Percentiles rank a stretch among this genome's conserved stretches.
Evolutionary conservation across 1,140 invertebrate genomes (phyloP).

Genomic region (Lanistes nyassanus): DNA sequence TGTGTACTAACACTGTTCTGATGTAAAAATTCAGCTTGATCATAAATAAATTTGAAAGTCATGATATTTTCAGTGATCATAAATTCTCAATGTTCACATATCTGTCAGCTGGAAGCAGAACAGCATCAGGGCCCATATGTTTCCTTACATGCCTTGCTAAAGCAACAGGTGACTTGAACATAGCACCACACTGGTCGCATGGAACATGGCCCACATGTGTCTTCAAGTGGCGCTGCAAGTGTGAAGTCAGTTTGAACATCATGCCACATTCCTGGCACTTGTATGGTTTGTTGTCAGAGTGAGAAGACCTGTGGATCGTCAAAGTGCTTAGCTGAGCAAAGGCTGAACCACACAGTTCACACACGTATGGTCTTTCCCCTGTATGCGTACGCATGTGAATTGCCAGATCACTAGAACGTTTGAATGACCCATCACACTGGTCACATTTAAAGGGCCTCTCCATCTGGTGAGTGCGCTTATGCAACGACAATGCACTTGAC

Average conservation of each 20-base stretch:
- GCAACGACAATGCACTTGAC: background rate
- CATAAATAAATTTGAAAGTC: no score
- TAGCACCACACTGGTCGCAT: no score
- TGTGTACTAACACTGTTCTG: no score
- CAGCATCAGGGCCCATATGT: no score
- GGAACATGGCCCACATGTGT: no score
- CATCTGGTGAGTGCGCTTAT: slow-evolving; percentile 8
- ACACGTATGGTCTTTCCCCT: slow-evolving; percentile 5
- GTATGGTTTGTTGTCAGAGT: slow-evolving; percentile 2
- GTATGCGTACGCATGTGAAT: slow-evolving; percentile 10
- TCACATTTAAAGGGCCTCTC: slow-evolving; percentile 16
- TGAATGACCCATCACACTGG: slow-evolving; percentile 5
- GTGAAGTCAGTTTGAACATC: background rate
- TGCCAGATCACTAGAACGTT: background rate
- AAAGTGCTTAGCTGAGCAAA: slow-evolving; percentile 9
- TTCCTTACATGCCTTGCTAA: no score
- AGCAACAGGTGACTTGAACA: no score
- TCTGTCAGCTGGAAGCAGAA: no score
- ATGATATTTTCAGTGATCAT: no score
- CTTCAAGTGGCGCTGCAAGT: background rate
- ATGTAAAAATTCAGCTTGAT: no score
- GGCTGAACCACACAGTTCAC: slow-evolving; percentile 12
- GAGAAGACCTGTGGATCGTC: background rate
- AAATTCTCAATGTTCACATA: no score
- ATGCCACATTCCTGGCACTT: background rate